Conservation (phyloP, 2,797 vertebrate genomes). For the Merluccius polli region DNA sequence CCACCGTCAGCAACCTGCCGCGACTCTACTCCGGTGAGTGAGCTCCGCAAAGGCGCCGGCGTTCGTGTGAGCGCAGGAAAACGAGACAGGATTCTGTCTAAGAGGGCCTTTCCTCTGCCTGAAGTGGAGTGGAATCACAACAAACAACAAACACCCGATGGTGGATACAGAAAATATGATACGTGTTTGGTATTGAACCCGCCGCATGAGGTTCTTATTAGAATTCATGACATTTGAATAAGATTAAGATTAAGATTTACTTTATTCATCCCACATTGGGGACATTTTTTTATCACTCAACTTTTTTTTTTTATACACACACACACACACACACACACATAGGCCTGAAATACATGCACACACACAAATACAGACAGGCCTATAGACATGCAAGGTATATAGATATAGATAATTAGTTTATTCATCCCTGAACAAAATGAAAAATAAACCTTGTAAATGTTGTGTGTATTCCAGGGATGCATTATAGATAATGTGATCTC, state of each 20-base stretch:
- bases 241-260: not conserved
- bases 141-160: not conserved
- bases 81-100: not conserved
- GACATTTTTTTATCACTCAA: too few relatives aligned
- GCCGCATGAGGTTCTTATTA: not conserved
- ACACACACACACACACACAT: too few relatives aligned
- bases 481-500: conserved; percentile 1
- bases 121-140: not conserved
- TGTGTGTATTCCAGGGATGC: not conserved
- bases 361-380: too few relatives aligned
- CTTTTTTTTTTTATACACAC: too few relatives aligned
- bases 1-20: conserved; percentile 85
- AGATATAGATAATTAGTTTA: not conserved
- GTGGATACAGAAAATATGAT: not conserved
- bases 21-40: conserved; percentile 83
- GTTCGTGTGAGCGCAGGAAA: not conserved
- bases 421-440: not conserved
- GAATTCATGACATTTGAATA: not conserved
- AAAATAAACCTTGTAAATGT: not conserved
- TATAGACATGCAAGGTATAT: too few relatives aligned
- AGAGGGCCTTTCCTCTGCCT: not conserved
- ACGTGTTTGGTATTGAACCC: not conserved
- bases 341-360: too few relatives aligned
- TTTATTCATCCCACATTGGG: not conserved
- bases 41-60: not conserved